Base-by-base conservation (phyloP, 2,888 invertebrate species). In the Trichopoda pennipes region DNA sequence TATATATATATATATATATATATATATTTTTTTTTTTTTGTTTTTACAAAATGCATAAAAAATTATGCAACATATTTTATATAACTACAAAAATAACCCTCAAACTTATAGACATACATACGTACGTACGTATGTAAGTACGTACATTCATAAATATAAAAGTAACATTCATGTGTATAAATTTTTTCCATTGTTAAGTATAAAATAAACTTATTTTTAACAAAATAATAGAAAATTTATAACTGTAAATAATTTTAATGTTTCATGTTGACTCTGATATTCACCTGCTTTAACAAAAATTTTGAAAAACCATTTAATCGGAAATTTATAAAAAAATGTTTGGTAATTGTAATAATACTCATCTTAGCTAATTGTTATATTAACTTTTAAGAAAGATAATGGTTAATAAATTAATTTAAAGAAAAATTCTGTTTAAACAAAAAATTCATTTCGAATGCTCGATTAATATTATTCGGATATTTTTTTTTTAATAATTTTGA, bases 61-160 rank as follows among this genome's bases (percentile, higher is more conserved):
- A 64, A 64, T 60, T 23, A 58, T 47, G 58, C 49, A 58, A 70
- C 49, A 70, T 49, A 70, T 70, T 47, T 44, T 14, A 7, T 23
- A 51, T 19, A 19, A n/a, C 32, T 35, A 19, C 19, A 19, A 9
- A 19, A 19, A 4, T 8, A 19, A 49, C n/a, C 14, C 42, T 44
- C 16, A 2, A 44, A 44, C 14, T 7, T 17, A 17, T 49, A 28
- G 16, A 44, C 23, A 14, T 47, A 28, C 14, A 35, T 19, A 19
- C 8, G 28, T 28, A 58, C 19, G 1, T 23, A 61, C 8, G 16
- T 47, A 12, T 12, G n/a, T n/a, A 44, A 16, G 7, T 44, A 16
- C n/a, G 1, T 23, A 61, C 8, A 21, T 47, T 14, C 17, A 44
- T n/a, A 44, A 16, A n/a, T 44, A 16, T 44, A 14, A 16, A 14